Evolutionary conservation across 1,140 invertebrate species (phyloP), one percentile per base, ranked within the genome.

Genomic region (Lerema accius): DNA sequence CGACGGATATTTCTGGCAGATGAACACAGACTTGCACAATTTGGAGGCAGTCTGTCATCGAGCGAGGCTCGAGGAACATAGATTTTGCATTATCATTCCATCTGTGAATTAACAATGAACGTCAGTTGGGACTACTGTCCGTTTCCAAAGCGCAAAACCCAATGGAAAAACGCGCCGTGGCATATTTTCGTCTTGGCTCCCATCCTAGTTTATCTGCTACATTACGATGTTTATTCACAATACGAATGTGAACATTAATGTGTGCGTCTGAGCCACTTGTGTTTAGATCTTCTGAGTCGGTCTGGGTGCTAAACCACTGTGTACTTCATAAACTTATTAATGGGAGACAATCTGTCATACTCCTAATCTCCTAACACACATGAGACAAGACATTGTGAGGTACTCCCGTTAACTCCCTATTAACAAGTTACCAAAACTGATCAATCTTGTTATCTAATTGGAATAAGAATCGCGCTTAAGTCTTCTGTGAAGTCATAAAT

Each of bases 171-270:
- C 86, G 87, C 87, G 86, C 67, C 78, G 83, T 83, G 75, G 87
- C 87, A 90, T 90, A 90, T 90, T 90, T 90, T 90, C 87, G 87
- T 90, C 87, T 90, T 90, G 87, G 87, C 87, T 89, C 83, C 80
- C 81, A 89, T 89, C 87, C 87, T 90, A 90, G 87, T 90, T 90
- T 88, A 90, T 90, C 87, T 87, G 87, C 82, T 90, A 88, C 87
- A 90, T 90, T 87, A 88, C 86, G 86, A 90, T 90, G 87, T 90
- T 90, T 90, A 90, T 89, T 89, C 87, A 90, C 84, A 90, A 90
- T 90, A 87, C 87, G 80, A 86, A 87, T 85, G 83, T 70, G 82
- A 83, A 70, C 84, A 86, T 88, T 87, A 84, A 88, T 88, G 84
- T 84, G 84, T 86, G 86, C 80, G 82, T 88, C 78, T 78, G 74